Conservation (phyloP, 2,888 invertebrate species). For the Tenthredo notha region DNA sequence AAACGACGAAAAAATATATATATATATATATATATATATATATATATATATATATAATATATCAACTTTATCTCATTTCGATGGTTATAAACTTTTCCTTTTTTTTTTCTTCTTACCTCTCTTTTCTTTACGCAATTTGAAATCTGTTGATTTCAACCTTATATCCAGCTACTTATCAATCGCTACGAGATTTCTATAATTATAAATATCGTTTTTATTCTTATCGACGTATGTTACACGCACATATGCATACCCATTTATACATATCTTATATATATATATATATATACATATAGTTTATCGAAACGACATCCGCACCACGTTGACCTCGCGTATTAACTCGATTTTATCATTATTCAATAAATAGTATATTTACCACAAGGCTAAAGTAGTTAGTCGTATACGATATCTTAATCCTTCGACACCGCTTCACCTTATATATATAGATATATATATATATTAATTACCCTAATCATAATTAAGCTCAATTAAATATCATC, state of each 20-base stretch:
- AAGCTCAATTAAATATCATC: neutral
- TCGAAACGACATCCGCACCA: constrained; percentile 7
- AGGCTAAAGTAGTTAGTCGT: neutral
- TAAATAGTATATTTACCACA: constrained; percentile 11
- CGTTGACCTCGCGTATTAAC: constrained; percentile 22
- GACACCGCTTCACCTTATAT: neutral
- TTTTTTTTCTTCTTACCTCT: too few relatives aligned
- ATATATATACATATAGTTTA: neutral
- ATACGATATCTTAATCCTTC: neutral
- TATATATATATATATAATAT: too few relatives aligned
- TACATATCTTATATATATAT: too few relatives aligned
- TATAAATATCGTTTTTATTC: constrained; percentile 7
- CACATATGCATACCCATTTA: neutral
- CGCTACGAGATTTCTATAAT: neutral
- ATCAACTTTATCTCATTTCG: constrained; percentile 33
- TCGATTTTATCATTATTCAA: constrained; percentile 28
- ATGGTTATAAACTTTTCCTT: neutral
- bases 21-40: too few relatives aligned
- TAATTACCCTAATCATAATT: neutral
- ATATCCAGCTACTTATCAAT: neutral
- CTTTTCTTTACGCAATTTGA: neutral
- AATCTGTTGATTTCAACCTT: neutral
- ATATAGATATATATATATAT: too few relatives aligned
- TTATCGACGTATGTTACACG: neutral
- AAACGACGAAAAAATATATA: neutral